Evolutionary conservation across 2,113 vertebrate species (phyloP).

Genomic region (Bos indicus): DNA sequence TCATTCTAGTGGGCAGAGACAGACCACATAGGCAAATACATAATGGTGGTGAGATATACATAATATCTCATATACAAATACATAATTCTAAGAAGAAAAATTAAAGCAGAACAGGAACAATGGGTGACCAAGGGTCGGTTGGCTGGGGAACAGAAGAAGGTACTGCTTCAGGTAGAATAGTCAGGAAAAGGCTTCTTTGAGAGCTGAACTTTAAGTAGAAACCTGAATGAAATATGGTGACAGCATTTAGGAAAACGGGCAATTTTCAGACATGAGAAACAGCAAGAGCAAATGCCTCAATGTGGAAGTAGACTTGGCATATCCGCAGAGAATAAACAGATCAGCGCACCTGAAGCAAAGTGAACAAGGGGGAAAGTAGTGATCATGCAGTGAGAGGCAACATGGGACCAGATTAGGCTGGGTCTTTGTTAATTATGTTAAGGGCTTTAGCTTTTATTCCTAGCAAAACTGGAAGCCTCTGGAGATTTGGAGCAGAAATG

Average conservation of each 20-base stretch:
- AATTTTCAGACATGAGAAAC: not conserved
- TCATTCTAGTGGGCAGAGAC: not conserved
- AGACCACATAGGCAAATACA: not conserved
- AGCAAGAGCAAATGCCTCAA: not conserved
- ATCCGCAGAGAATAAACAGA: not conserved
- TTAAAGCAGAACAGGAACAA: not conserved
- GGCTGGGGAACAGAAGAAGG: not conserved
- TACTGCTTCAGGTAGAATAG: not conserved
- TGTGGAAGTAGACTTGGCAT: not conserved
- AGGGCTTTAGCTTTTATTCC: not conserved
- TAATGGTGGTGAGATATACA: not conserved
- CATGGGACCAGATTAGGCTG: not conserved
- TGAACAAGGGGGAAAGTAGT: not conserved
- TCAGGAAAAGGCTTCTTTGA: not conserved
- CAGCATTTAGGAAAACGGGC: not conserved
- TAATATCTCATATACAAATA: not conserved
- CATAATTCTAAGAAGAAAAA: not conserved
- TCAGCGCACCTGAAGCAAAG: not conserved
- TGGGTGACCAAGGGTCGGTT: not conserved
- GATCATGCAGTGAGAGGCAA: not conserved
- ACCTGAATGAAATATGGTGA: not conserved
- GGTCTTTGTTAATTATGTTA: not conserved
- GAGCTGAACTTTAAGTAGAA: not conserved
- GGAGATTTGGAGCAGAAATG: not conserved
- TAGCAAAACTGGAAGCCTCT: not conserved